phyloP scores from a whole-genome alignment of 2,888 invertebrate genomes.

The Meteorus colon region DNA sequence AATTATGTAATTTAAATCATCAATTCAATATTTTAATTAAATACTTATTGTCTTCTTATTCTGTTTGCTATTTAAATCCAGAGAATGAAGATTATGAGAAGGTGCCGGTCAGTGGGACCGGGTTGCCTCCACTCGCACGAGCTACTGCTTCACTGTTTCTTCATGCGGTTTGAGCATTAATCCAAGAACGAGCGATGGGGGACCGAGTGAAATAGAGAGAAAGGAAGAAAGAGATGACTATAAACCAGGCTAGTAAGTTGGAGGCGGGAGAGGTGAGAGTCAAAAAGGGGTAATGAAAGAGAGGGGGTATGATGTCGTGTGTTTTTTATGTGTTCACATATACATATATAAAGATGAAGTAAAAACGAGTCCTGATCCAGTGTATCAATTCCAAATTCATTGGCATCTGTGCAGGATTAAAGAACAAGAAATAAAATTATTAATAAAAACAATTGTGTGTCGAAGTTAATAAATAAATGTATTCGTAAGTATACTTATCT shows the following conservation, averaged over 20 bases:
- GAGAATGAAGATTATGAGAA: background rate
- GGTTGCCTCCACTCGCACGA: constrained; percentile 42
- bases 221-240: constrained; percentile 8
- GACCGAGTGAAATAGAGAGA: constrained; percentile 16
- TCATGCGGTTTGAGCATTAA: constrained; percentile 49
- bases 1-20: background rate
- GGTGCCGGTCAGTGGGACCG: constrained; percentile 10
- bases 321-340: background rate
- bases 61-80: background rate
- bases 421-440: background rate
- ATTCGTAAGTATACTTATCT: background rate
- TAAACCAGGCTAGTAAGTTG: constrained; percentile 32
- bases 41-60: background rate
- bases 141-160: constrained; percentile 49
- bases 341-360: background rate
- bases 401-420: background rate
- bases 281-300: background rate
- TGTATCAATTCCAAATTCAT: background rate
- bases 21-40: background rate
- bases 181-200: constrained; percentile 37
- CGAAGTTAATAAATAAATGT: background rate
- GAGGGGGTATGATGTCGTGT: background rate
- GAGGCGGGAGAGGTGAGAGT: background rate
- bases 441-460: background rate
- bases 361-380: background rate